Conservation (phyloP, 2,113 vertebrate species). For the Syngnathus floridae region DNA sequence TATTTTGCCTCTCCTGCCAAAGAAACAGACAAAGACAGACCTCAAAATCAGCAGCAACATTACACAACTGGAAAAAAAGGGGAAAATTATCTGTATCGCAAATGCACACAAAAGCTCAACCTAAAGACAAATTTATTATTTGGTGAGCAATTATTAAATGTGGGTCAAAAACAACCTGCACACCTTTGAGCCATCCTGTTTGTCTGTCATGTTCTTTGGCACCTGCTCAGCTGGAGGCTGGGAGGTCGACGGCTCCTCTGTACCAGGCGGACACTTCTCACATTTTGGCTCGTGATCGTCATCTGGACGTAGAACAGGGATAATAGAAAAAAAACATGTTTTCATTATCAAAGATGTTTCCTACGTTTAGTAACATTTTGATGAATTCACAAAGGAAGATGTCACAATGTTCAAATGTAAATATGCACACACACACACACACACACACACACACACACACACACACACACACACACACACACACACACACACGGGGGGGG, state of each 20-base stretch:
- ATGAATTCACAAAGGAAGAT: background rate
- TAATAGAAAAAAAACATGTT: background rate
- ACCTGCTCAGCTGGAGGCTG: constrained; percentile 26
- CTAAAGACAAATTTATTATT: background rate
- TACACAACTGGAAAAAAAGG: too few relatives aligned
- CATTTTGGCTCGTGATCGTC: constrained; percentile 7
- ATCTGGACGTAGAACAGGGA: constrained; percentile 18
- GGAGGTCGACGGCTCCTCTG: constrained; percentile 53
- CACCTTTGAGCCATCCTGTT: constrained; percentile 24
- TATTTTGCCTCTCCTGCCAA: too few relatives aligned
- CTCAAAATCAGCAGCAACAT: too few relatives aligned
- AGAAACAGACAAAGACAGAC: too few relatives aligned
- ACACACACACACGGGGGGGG: background rate
- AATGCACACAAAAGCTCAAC: background rate
- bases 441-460: too few relatives aligned
- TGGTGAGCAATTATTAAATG: background rate
- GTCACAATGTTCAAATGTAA: background rate
- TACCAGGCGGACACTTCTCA: constrained; percentile 8
- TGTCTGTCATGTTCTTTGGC: background rate
- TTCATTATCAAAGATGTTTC: background rate
- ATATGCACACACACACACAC: background rate
- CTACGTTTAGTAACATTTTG: background rate
- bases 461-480: background rate
- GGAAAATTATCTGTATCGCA: too few relatives aligned
- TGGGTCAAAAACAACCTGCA: background rate